phyloP scores from a whole-genome alignment of 2,888 invertebrate genomes.

The Macroteleia sp. region DNA sequence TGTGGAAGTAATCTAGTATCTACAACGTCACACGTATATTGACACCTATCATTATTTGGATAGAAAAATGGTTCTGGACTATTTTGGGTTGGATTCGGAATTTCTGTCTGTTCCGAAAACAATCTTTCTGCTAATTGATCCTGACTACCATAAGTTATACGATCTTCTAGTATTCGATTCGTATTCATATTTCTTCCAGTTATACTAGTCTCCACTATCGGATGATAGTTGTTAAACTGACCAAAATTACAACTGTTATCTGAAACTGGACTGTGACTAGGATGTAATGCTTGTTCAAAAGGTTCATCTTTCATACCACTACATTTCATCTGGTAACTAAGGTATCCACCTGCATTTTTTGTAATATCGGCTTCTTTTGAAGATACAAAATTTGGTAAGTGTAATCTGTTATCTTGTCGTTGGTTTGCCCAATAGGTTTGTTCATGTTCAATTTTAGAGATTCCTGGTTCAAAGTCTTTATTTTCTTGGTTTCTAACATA shows the following conservation, averaged over 20 bases:
- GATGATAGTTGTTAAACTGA: slow-evolving; percentile 71
- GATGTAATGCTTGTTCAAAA: slow-evolving; percentile 65
- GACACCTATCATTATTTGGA: slow-evolving; percentile 75
- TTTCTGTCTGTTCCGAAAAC: slow-evolving; percentile 69
- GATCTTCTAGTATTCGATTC: slow-evolving; percentile 71
- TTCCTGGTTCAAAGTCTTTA: slow-evolving; percentile 64
- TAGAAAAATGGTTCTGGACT: slow-evolving; percentile 79
- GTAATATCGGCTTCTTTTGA: slow-evolving; percentile 67
- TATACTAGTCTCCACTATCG: slow-evolving; percentile 59
- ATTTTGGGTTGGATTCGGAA: slow-evolving; percentile 68
- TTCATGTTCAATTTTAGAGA: slow-evolving; percentile 67
- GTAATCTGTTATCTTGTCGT: slow-evolving; percentile 69
- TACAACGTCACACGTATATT: slow-evolving; percentile 80
- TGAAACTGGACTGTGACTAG: slow-evolving; percentile 74
- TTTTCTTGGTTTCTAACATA: slow-evolving; percentile 66
- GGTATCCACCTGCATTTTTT: slow-evolving; percentile 29
- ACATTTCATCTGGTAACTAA: slow-evolving; percentile 52
- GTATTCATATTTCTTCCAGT: slow-evolving; percentile 53
- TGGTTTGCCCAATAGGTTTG: slow-evolving; percentile 71
- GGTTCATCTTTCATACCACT: slow-evolving; percentile 66
- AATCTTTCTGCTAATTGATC: slow-evolving; percentile 69
- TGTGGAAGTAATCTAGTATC: slow-evolving; percentile 74
- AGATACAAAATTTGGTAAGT: slow-evolving; percentile 70
- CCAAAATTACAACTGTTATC: slow-evolving; percentile 65
- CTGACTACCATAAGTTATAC: slow-evolving; percentile 69